Evolutionary conservation across 2,797 vertebrate species (phyloP), one percentile per base, ranked within the genome.

Genomic region (Gephyroberyx darwinii): DNA sequence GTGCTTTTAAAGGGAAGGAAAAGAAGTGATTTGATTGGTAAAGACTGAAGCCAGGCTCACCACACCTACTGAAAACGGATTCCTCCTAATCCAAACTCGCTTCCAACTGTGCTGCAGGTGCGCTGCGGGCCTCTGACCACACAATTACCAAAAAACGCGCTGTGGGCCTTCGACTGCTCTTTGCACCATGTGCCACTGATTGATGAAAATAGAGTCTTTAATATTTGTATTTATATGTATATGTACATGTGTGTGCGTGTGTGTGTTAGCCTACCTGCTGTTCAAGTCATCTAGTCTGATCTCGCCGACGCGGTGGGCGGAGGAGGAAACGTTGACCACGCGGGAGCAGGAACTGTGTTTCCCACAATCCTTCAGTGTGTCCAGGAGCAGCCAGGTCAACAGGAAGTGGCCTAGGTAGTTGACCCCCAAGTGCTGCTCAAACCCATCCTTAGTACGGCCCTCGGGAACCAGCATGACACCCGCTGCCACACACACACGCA

Each of bases 341-440:
- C 95, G 90, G 19, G 95, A 92, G 1, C 81, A 72, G 75, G 51
- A 72, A 68, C 91, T 89, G 5, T 77, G 79, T 41, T 83, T 87
- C 60, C 96, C 96, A 59, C 95, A 95, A 64, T 81, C 86, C 84
- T 90, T 90, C 82, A 98, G 88, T 0, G 13, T 83, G 77, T 95
- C 95, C 89, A 98, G 83, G 45, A 98, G 95, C 41, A 98, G 93
- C 83, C 91, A 91, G 71, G 96, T 97, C 83, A 98, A 86, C 84
- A 96, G 84, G 88, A 97, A 97, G 91, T 96, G 97, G 2, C 96
- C 95, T 53, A 98, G 81, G 88, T 96, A 97, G 90, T 98, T 98
- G 63, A 96, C 61, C 5, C 94, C 95, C 0, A 97, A 93, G 77
- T 97, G 96, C 60, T 91, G 91, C 83, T 98, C 96, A 45, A 96